Evolutionary conservation across 2,888 invertebrate species (phyloP), one percentile per base, ranked within the genome.

Genomic region (Halocaridina rubra): DNA sequence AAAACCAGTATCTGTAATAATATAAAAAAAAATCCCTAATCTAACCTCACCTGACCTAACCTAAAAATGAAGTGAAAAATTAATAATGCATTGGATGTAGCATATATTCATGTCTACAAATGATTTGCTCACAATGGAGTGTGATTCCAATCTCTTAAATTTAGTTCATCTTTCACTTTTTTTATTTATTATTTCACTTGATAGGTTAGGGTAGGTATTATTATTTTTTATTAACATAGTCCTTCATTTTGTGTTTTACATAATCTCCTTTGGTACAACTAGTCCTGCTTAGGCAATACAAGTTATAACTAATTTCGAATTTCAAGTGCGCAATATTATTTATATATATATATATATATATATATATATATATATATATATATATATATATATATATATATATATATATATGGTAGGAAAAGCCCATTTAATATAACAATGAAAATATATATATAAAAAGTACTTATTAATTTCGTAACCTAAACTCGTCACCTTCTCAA

Each of bases 351-450:
- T 72, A 4, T 72, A n/a, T 33, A 4, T 72, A 72, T 72, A 4
- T 72, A n/a, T 72, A 4, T 72, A 33, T 29, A 4, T 4, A n/a
- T 72, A 72, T 72, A 33, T 32, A 72, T 72, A n/a, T 72, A 72
- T 72, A 5, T 32, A 32, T 16, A 8, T 72, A 32, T 30, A n/a
- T 72, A 33, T 13, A 8, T 10, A 72, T 30, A n/a, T 72, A 72
- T n/a, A n/a, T n/a, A n/a, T n/a, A n/a, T n/a, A n/a, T n/a, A n/a
- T n/a, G n/a, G n/a, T n/a, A n/a, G n/a, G n/a, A n/a, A n/a, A n/a
- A n/a, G n/a, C n/a, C n/a, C n/a, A n/a, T n/a, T n/a, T n/a, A n/a
- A n/a, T n/a, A n/a, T n/a, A n/a, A n/a, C n/a, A n/a, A n/a, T n/a
- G n/a, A n/a, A n/a, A n/a, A n/a, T n/a, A n/a, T n/a, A n/a, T n/a